Evolutionary conservation across 1,140 invertebrate genomes (phyloP), one percentile per base, ranked within the genome.

Genomic region (Parapsyche elsis): DNA sequence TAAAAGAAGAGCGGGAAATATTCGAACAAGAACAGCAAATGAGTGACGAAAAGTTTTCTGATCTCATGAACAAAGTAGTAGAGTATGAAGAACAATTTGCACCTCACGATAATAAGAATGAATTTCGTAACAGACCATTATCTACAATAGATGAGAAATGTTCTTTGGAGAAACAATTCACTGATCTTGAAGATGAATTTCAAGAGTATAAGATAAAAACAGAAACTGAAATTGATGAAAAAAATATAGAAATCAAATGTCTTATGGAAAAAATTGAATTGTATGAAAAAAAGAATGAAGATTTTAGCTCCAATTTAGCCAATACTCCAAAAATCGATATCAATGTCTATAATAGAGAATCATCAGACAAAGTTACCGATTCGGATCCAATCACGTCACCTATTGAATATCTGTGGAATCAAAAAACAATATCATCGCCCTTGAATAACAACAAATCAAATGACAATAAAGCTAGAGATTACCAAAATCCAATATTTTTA

Each of bases 21-120:
- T 94, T 92, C 84, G 93, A 94, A 79, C 91, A 93, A 77, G 94
- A 96, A 84, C 94, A 95, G 86, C 90, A 91, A 81, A 90, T 93
- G 12, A 94, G 91, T 74, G 94, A 95, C 85, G 94, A 95, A 84
- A 95, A 94, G 83, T 92, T 96, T 83, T 88, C 90, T 0, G 93
- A 94, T 79, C 86, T 96, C 14, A 90, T 94, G 74, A 87, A 87
- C 7, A 95, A 95, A 86, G 94, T 96, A 83, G 89, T 91, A 21
- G 94, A 95, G 83, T 95, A 95, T 83, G 94, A 95, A 85, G 93
- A 95, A 80, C 91, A 95, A 85, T 94, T 94, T 85, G 90, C 91
- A 82, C 83, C 84, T 2, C 88, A 90, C 71, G 88, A 88, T 80
- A 83, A 85, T 82, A 85, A 85, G 71, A 83, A 79, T 81, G 80